Evolutionary conservation across 2,888 invertebrate genomes (phyloP), one percentile per base, ranked within the genome.

Genomic region (Folsomia manolachei): DNA sequence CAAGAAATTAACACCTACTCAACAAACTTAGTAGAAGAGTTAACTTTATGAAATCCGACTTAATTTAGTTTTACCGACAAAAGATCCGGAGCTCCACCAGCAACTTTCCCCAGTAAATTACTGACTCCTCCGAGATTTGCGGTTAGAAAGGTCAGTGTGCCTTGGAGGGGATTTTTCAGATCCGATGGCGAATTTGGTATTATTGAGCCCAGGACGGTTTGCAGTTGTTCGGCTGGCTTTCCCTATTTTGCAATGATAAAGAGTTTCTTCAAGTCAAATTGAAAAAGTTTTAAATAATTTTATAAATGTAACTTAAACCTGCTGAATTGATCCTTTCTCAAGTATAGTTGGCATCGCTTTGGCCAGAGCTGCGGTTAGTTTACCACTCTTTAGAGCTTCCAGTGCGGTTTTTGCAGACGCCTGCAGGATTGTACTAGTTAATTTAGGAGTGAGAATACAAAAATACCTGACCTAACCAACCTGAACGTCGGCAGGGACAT

Each of bases 161-260:
- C 78, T 69, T 77, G 71, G 1, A 80, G 66, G 14, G 75, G 63
- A n/a, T 51, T 70, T 73, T 73, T 69, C 4, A 71, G 26, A 51
- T 53, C 67, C 9, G 64, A 14, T 11, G 76, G 74, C 24, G 73
- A 76, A 27, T 71, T 64, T 4, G 80, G 78, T 11, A 72, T n/a
- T 11, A 78, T 39, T 1, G 53, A 69, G 23, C 69, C 56, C n/a
- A 80, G 61, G 56, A 78, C 73, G 1, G 69, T 64, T 69, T 73
- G 69, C 2, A 80, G 69, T 70, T 80, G 78, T n/a, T 75, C 69
- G n/a, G 73, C 80, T 60, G 78, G 78, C 11, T 70, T 73, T 63
- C 69, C 72, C 77, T 77, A 66, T n/a, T 64, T 39, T 18, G 11
- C 21, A 64, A 18, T 69, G n/a, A n/a, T n/a, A n/a, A n/a, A n/a